Evolutionary conservation across 2,888 invertebrate species (phyloP).

Genomic region (Lithosia quadra): DNA sequence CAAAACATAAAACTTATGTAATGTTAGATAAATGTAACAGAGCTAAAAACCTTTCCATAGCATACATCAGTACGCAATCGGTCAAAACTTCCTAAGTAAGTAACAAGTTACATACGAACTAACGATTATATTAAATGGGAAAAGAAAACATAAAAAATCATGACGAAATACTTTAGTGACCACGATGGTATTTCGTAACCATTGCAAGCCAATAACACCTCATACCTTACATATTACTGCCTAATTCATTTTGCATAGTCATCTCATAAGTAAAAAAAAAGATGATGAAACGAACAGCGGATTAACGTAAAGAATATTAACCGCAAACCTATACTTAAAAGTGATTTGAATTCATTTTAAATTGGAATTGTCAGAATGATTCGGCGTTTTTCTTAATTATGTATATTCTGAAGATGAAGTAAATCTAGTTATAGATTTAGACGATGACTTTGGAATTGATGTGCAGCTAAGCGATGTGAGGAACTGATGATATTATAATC

Average conservation of each 20-base stretch:
- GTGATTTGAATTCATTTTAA: slow-evolving; percentile 1
- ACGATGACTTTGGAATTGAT: neutral
- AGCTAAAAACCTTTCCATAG: too few relatives aligned
- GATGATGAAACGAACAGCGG: neutral
- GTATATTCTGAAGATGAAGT: neutral
- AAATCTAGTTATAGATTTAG: neutral
- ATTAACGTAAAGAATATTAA: neutral
- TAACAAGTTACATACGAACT: neutral
- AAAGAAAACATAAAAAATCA: neutral
- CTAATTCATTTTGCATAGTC: neutral
- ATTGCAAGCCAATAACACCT: slow-evolving; percentile 5
- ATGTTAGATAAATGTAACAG: too few relatives aligned
- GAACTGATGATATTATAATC: neutral
- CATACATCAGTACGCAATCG: too few relatives aligned
- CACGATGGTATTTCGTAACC: neutral
- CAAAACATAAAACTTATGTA: too few relatives aligned
- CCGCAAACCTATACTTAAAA: neutral
- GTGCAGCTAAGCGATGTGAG: too few relatives aligned
- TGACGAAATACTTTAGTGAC: slow-evolving; percentile 4
- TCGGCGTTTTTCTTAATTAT: neutral
- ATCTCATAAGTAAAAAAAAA: neutral
- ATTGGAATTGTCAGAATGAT: slow-evolving; percentile 4
- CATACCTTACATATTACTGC: neutral
- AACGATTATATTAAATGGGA: neutral
- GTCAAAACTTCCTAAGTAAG: too few relatives aligned